These are phyloP conservation scores for Lasioglossum figueresi DNA, from an alignment of 2,888 invertebrate genomes.

Conservation along the genomic window DNA sequence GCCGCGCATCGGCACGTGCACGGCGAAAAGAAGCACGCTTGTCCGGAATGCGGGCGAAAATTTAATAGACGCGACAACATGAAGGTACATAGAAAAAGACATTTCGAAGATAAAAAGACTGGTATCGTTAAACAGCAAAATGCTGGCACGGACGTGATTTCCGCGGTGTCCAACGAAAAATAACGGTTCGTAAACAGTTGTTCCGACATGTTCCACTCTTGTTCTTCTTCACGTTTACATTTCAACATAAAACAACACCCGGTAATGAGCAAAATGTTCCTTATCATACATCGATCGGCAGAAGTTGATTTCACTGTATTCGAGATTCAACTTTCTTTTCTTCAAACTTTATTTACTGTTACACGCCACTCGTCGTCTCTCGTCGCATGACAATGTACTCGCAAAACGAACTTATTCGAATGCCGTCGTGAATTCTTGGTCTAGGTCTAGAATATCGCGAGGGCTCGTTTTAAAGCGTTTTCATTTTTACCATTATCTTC, in stretches of 20 bases:
- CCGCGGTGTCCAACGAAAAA: slow-evolving; percentile 70
- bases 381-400: not conserved
- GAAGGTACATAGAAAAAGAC: slow-evolving; percentile 82
- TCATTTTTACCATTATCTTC: not conserved
- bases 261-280: not conserved
- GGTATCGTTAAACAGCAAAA: slow-evolving; percentile 60
- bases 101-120: slow-evolving; percentile 72
- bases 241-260: not conserved
- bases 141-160: slow-evolving; percentile 47
- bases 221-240: not conserved
- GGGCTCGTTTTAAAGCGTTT: slow-evolving; percentile 4
- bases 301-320: not conserved
- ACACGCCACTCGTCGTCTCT: not conserved
- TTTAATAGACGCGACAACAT: slow-evolving; percentile 83
- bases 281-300: not conserved
- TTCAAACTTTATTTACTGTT: not conserved
- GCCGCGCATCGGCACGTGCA: slow-evolving; percentile 83
- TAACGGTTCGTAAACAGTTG: slow-evolving; percentile 49
- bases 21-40: slow-evolving; percentile 81
- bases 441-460: not conserved
- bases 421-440: not conserved
- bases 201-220: not conserved
- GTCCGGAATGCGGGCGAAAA: slow-evolving; percentile 82
- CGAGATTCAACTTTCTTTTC: not conserved
- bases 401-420: slow-evolving; percentile 7